These are phyloP conservation scores for Nemotelus pantherinus DNA, from an alignment of 2,888 invertebrate species.

Conservation along the genomic window DNA sequence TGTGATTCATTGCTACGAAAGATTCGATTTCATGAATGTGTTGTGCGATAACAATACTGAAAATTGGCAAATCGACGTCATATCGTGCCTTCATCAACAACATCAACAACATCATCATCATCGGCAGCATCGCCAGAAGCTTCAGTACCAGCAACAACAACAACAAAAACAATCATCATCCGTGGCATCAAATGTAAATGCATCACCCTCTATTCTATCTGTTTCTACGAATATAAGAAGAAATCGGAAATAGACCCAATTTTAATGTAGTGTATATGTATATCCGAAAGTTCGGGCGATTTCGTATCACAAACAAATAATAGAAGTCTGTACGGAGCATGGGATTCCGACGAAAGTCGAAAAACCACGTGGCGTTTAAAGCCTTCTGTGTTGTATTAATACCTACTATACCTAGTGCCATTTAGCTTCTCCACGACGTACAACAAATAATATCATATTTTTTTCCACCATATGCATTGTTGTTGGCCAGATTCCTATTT, in stretches of 20 bases:
- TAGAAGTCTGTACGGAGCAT: constrained; percentile 18
- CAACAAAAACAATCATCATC: not conserved
- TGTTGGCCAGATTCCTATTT: constrained; percentile 29
- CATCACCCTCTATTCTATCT: constrained; percentile 5
- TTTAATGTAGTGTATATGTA: constrained; percentile 7
- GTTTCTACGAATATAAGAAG: not conserved
- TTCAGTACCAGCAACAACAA: not conserved
- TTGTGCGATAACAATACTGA: too few relatives aligned
- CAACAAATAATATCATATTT: constrained; percentile 30
- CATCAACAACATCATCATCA: not conserved
- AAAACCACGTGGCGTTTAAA: constrained; percentile 36
- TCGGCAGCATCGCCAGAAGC: not conserved
- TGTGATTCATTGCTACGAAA: not conserved
- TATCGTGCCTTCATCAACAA: not conserved
- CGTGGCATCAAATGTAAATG: constrained; percentile 10
- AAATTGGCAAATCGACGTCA: not conserved
- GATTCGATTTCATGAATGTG: too few relatives aligned
- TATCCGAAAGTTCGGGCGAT: constrained; percentile 21
- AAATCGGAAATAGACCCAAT: constrained; percentile 22
- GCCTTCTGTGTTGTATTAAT: constrained; percentile 16
- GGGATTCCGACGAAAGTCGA: constrained; percentile 42
- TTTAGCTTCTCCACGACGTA: constrained; percentile 26
- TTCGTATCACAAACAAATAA: constrained; percentile 31
- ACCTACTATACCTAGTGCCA: constrained; percentile 10
- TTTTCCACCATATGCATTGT: constrained; percentile 21